These are phyloP conservation scores for Alaudala cheleensis DNA, from an alignment of 2,113 vertebrate species.

Conservation along the genomic window DNA sequence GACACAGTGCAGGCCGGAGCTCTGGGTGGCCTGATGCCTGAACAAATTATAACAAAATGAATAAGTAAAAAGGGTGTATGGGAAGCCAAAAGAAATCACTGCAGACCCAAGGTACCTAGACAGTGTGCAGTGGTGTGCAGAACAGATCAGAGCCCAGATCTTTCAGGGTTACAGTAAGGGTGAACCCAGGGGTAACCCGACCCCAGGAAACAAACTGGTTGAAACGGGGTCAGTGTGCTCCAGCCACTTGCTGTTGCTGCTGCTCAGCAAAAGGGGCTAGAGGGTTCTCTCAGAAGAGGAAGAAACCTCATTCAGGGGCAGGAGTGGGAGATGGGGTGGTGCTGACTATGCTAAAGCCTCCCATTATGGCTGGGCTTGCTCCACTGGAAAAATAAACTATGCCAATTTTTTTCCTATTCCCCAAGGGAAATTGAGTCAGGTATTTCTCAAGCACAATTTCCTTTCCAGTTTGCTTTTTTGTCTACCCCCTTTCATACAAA, in stretches of 20 bases:
- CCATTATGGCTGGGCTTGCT: not conserved
- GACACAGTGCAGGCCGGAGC: not conserved
- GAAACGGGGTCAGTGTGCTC: not conserved
- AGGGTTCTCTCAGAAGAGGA: no score
- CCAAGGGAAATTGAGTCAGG: not conserved
- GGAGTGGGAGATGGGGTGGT: not conserved
- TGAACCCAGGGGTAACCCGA: not conserved
- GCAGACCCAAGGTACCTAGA: not conserved
- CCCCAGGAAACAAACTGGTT: rapidly evolving
- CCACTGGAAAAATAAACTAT: not conserved
- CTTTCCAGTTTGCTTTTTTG: not conserved
- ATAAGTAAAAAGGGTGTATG: not conserved
- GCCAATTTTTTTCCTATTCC: not conserved
- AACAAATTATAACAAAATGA: not conserved
- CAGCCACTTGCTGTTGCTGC: not conserved
- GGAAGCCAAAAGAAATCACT: not conserved
- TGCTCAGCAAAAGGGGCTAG: not conserved
- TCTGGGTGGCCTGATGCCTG: not conserved
- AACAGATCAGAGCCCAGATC: not conserved
- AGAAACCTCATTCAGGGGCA: no score
- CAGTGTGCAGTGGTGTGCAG: not conserved
- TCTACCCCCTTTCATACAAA: rapidly evolving
- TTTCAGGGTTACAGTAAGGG: not conserved
- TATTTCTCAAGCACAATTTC: not conserved
- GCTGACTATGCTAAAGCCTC: not conserved